Evolutionary conservation across 2,113 vertebrate species (phyloP).

Genomic region (Dicrurus megarhynchus): DNA sequence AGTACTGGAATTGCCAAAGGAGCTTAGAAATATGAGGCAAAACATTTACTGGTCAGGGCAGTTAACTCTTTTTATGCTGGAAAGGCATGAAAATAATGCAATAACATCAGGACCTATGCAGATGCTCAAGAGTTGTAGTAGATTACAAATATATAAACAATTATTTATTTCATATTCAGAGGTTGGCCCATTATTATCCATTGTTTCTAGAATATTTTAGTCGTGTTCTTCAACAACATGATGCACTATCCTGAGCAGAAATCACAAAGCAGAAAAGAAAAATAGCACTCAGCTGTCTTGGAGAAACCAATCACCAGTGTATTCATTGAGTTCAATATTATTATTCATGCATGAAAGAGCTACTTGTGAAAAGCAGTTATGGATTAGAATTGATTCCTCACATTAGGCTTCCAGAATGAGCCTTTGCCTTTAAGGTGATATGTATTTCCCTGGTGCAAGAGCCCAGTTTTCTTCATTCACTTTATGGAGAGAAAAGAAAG

Average conservation of each 20-base stretch:
- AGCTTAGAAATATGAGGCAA: background rate
- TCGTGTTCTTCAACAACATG: background rate
- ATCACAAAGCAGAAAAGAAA: background rate
- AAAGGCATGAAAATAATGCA: background rate
- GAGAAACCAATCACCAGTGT: background rate
- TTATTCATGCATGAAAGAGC: conserved; percentile 7
- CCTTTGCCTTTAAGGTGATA: background rate
- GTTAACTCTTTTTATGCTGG: conserved; percentile 10
- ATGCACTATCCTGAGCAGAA: background rate
- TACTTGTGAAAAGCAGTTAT: background rate
- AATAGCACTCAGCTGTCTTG: background rate
- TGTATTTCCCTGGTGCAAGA: background rate
- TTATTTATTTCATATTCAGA: background rate
- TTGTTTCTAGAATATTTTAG: background rate
- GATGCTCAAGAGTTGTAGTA: background rate
- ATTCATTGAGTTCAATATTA: background rate
- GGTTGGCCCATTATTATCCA: background rate
- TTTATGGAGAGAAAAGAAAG: background rate
- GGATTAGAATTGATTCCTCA: conserved; percentile 36
- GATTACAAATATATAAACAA: background rate
- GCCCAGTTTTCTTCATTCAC: background rate
- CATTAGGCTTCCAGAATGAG: background rate
- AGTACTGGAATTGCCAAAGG: background rate
- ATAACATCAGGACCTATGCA: background rate
- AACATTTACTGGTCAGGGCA: background rate